Base-by-base conservation (phyloP, 1,140 invertebrate genomes). In the Zophobas atratus region DNA sequence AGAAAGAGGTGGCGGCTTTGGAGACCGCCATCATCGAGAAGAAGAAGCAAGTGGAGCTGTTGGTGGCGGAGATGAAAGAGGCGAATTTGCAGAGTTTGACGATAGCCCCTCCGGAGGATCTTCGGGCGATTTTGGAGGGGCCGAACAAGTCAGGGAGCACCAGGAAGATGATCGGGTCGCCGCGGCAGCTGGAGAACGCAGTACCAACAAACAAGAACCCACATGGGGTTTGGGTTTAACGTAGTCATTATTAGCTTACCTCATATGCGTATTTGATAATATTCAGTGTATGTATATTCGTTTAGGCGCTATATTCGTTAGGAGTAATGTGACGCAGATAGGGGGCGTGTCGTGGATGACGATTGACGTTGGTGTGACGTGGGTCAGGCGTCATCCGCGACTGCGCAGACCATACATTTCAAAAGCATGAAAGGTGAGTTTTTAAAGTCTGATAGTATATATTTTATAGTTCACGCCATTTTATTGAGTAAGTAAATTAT, bases 161-260 rank as follows among this genome's bases (percentile, higher is more conserved):
- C 56, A 90, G 96, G 70, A 93, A 95, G 86, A 97, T 98, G 87
- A 94, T 97, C 81, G 95, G 96, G 20, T 96, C 95, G 39, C 95
- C 96, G 46, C 89, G 96, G 79, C 95, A 97, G 86, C 87, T 97
- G 48, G 96, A 97, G 88, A 97, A 96, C 87, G 95, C 96, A 43
- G 95, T 97, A 56, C 95, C 96, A 51, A 97, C 96, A 20, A 97
- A 94, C 86, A 97, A 97, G 88, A 98, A 98, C 88, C 96, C 96
- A 48, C 96, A 98, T 84, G 97, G 97, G 35, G 96, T 98, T 70
- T 98, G 97, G 97, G 96, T 98, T 49, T 98, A 90, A 89, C 8
- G 38, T 75, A 67, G 60, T 67, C 60, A 67, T 67, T 57, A 2
- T 67, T 67, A 67, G 60, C 60, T 67, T 67, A 67, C 60, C 60